Percentiles rank a stretch among this genome's conserved stretches.
Evolutionary conservation across 2,888 invertebrate species (phyloP).

Genomic region (Rhabditophanes sp.): DNA sequence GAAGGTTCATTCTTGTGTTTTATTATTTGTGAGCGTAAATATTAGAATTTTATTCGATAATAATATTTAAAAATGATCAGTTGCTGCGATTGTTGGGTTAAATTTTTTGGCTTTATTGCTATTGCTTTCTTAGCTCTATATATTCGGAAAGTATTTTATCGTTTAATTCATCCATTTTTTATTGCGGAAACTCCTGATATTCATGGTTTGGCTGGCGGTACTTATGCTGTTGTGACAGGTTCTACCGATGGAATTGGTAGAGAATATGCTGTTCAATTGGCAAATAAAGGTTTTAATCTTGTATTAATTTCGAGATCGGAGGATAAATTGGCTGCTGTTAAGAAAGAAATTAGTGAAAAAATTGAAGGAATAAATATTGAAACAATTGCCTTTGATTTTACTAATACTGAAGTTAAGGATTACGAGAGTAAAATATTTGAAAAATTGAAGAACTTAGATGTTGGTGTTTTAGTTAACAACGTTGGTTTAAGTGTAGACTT

Average conservation of each 20-base stretch:
- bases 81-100: too few relatives aligned
- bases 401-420: slow-evolving; percentile 17
- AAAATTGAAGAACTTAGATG: slow-evolving; percentile 28
- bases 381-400: slow-evolving; percentile 35
- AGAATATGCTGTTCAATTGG: slow-evolving; percentile 40
- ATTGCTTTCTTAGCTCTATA: too few relatives aligned
- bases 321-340: slow-evolving; percentile 31
- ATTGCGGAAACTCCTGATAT: too few relatives aligned
- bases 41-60: too few relatives aligned
- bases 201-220: too few relatives aligned
- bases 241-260: slow-evolving; percentile 43
- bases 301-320: slow-evolving; percentile 35
- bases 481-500: slow-evolving; percentile 70
- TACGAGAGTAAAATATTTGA: slow-evolving; percentile 25
- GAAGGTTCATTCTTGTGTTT: too few relatives aligned
- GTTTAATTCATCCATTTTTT: too few relatives aligned
- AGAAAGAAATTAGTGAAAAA: slow-evolving; percentile 28
- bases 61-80: too few relatives aligned
- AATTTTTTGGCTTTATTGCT: too few relatives aligned
- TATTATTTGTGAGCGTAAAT: too few relatives aligned
- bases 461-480: slow-evolving; percentile 61
- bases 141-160: too few relatives aligned
- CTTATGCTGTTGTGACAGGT: slow-evolving; percentile 43
- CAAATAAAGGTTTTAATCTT: slow-evolving; percentile 32
- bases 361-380: slow-evolving; percentile 21